A percentile compares a stretch with the other conserved stretches of the same genome.
Evolutionary conservation across 2,113 vertebrate species (phyloP).

Genomic region (Leiothrix lutea): DNA sequence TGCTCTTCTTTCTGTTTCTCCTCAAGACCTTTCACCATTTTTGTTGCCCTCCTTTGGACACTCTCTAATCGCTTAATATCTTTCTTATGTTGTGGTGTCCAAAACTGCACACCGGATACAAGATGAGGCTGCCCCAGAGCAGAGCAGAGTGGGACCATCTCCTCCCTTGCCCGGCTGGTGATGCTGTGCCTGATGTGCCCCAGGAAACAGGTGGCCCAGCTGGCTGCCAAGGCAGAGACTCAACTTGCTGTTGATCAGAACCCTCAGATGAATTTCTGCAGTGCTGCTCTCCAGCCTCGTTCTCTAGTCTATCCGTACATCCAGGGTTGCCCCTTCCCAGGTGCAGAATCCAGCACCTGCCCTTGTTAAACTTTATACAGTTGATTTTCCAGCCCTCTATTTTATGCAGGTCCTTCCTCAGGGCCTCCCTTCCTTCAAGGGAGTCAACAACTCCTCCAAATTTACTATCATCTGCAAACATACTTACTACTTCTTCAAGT

Average conservation of each 20-base stretch:
- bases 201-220: fast-evolving
- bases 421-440: not conserved
- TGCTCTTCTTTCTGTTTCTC: not conserved
- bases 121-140: fast-evolving
- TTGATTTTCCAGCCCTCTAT: not conserved
- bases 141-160: not conserved
- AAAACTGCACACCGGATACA: not conserved
- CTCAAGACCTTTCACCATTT: not conserved
- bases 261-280: not conserved
- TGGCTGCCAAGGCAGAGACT: not conserved
- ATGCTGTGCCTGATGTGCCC: not conserved
- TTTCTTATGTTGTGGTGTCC: not conserved
- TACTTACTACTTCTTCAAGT: not conserved
- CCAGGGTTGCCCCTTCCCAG: not conserved
- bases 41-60: not conserved
- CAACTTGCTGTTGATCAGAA: not conserved
- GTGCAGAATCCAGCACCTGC: not conserved
- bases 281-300: not conserved
- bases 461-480: not conserved
- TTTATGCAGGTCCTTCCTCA: not conserved
- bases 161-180: fast-evolving
- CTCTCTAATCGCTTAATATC: not conserved
- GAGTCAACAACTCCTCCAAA: not conserved
- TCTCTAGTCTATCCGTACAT: not conserved
- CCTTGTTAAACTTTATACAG: not conserved